phyloP scores from a whole-genome alignment of 2,113 vertebrate genomes.

The Mirza zaza region DNA sequence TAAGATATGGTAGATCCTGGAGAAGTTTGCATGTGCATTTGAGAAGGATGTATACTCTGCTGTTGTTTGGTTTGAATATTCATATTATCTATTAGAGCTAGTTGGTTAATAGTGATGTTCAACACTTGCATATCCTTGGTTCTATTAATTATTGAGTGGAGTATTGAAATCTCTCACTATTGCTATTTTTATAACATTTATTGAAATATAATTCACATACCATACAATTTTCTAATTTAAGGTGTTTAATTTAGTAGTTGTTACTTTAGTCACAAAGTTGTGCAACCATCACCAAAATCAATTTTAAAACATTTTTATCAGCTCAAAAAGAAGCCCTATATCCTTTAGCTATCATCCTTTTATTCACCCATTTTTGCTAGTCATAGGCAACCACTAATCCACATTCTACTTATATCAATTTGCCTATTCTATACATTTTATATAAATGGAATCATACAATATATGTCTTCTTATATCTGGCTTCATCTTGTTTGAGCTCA shows the following conservation, averaged over 20 bases:
- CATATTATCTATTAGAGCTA: background rate
- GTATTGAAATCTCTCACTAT: background rate
- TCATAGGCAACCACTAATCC: background rate
- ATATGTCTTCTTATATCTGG: background rate
- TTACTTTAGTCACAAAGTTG: background rate
- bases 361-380: background rate
- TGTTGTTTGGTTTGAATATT: background rate
- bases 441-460: background rate
- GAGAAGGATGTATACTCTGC: background rate
- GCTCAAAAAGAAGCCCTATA: no score
- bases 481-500: background rate
- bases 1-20: background rate
- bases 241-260: background rate
- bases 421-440: background rate
- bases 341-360: background rate
- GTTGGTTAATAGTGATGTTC: background rate
- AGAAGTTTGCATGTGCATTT: background rate
- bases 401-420: background rate
- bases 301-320: background rate
- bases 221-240: background rate
- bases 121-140: background rate
- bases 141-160: background rate
- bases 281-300: background rate
- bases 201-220: background rate
- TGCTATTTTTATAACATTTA: background rate